phyloP scores from a whole-genome alignment of 2,888 invertebrate genomes.

The Atethmia centrago region DNA sequence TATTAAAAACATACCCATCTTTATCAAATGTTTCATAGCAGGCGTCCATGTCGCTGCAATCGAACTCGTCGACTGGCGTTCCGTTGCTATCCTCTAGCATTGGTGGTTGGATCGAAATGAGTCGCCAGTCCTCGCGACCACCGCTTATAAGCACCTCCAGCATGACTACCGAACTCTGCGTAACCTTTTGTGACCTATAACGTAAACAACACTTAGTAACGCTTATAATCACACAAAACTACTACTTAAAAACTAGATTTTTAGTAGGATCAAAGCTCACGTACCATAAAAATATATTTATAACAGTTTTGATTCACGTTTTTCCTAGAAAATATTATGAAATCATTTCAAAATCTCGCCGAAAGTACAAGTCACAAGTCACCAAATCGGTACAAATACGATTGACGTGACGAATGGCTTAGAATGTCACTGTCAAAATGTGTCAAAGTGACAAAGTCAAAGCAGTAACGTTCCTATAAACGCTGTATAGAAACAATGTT shows the following conservation, averaged over 20 bases:
- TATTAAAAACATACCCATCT: slow-evolving; percentile 92
- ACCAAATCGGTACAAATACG: slow-evolving; percentile 14
- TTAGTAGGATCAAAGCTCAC: background rate
- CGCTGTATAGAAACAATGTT: too few relatives aligned
- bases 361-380: slow-evolving; percentile 23
- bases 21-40: slow-evolving; percentile 97
- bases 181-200: slow-evolving; percentile 74
- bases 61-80: slow-evolving; percentile 87
- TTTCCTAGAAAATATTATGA: slow-evolving; percentile 52
- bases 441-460: slow-evolving; percentile 13
- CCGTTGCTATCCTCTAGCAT: slow-evolving; percentile 87
- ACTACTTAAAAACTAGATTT: background rate
- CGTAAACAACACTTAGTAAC: slow-evolving; percentile 66
- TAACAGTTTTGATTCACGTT: slow-evolving; percentile 15
- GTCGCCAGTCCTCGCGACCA: slow-evolving; percentile 75
- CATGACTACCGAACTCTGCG: slow-evolving; percentile 79
- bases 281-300: slow-evolving; percentile 29
- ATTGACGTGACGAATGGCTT: slow-evolving; percentile 35
- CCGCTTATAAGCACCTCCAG: slow-evolving; percentile 83
- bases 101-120: slow-evolving; percentile 87
- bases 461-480: background rate
- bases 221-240: slow-evolving; percentile 38
- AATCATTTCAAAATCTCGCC: slow-evolving; percentile 49
- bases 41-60: slow-evolving; percentile 95
- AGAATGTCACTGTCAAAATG: slow-evolving; percentile 31